These are phyloP conservation scores for Peromyscus attwateri DNA, from an alignment of 2,797 vertebrate genomes.

Conservation along the genomic window DNA sequence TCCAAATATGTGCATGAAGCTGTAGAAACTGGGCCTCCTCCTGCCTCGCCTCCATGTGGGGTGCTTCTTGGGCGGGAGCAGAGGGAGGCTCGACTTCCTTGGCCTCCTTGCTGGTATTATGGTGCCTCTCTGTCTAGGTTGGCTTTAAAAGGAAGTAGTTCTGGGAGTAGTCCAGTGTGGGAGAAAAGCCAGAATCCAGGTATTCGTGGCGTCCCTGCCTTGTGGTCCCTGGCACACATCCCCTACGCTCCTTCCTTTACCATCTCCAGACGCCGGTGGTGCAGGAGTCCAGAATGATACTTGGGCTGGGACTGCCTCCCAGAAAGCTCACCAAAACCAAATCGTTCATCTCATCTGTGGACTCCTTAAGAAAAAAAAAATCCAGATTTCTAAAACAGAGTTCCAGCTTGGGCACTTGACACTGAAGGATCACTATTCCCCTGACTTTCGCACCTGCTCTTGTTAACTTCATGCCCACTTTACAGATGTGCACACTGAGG, in stretches of 20 bases:
- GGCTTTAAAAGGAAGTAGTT: slow-evolving; percentile 47
- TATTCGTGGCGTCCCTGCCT: neutral
- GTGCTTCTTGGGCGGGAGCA: neutral
- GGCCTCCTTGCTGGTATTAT: neutral
- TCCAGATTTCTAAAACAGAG: neutral
- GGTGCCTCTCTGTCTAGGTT: neutral
- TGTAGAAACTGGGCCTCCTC: slow-evolving; percentile 28
- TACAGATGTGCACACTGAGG: neutral
- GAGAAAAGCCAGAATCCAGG: neutral
- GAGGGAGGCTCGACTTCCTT: slow-evolving; percentile 53
- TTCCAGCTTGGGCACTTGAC: neutral
- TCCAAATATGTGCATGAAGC: slow-evolving; percentile 68
- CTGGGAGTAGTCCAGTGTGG: neutral
- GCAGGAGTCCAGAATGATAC: neutral
- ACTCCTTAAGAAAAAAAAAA: neutral
- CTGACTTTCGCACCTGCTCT: rapidly evolving
- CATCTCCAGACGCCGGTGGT: neutral
- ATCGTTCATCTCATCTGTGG: neutral
- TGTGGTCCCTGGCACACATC: too few species aligned
- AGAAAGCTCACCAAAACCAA: neutral
- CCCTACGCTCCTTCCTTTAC: neutral
- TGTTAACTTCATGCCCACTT: neutral
- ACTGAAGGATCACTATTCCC: neutral
- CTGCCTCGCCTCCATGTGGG: neutral
- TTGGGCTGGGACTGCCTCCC: neutral